Percentiles rank a stretch among this genome's conserved stretches.
These are phyloP conservation scores for Eurystomus glaucurus DNA, from an alignment of 2,797 vertebrate species.

Conservation along the genomic window DNA sequence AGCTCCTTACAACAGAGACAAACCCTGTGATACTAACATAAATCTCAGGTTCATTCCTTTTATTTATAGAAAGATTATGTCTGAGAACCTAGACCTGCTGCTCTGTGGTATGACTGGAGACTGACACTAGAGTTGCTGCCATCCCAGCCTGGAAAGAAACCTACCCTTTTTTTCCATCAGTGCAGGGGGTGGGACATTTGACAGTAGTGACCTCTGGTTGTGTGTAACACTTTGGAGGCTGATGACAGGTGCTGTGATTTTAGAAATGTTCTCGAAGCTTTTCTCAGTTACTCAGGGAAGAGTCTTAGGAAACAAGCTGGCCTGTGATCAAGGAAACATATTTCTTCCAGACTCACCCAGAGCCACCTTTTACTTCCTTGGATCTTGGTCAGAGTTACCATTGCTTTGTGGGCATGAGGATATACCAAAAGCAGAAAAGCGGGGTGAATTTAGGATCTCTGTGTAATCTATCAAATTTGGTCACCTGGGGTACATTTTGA, in stretches of 20 bases:
- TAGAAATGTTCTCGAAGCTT: neutral
- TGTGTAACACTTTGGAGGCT: neutral
- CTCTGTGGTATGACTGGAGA: neutral
- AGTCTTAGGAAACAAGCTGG: neutral
- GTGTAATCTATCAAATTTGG: accelerated
- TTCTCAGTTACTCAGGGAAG: neutral
- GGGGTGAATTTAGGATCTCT: neutral
- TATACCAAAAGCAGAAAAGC: neutral
- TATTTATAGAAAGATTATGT: neutral
- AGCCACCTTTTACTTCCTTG: neutral
- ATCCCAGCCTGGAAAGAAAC: neutral
- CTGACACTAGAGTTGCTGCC: neutral
- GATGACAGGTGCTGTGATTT: neutral
- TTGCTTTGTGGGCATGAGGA: neutral
- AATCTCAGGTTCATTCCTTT: neutral
- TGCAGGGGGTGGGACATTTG: neutral
- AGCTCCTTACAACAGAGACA: neutral
- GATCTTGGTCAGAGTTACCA: neutral
- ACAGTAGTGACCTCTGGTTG: neutral
- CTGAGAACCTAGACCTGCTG: neutral
- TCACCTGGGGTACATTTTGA: neutral
- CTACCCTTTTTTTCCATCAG: neutral
- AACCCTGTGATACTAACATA: neutral
- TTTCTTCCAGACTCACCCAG: neutral
- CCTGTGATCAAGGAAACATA: neutral